A percentile compares a stretch with the other conserved stretches of the same genome.
Evolutionary conservation across 2,113 vertebrate genomes (phyloP).

Genomic region (Seriola rivoliana): DNA sequence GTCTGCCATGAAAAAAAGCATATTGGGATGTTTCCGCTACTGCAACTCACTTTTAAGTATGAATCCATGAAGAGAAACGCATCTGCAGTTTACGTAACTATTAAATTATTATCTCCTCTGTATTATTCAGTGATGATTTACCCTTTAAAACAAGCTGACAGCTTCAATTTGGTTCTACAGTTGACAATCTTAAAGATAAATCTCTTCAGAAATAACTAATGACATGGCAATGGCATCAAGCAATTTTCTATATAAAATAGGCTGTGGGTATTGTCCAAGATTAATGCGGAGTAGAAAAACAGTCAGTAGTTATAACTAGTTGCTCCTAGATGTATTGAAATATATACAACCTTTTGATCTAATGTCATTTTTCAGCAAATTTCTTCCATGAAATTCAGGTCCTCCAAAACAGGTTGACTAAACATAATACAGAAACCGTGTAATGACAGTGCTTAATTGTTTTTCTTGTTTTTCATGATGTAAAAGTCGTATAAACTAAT

Average conservation of each 20-base stretch:
- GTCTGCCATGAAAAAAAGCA: neutral
- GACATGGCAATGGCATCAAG: constrained; percentile 9
- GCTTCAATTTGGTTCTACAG: constrained; percentile 5
- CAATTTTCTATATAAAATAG: neutral
- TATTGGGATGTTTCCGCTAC: neutral
- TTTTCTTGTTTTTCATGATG: neutral
- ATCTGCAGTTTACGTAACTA: constrained; percentile 9
- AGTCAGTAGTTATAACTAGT: neutral
- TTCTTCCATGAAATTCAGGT: neutral
- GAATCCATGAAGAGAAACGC: neutral
- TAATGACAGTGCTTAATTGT: neutral
- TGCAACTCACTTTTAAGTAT: neutral
- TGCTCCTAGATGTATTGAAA: neutral
- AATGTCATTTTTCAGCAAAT: neutral
- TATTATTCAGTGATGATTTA: constrained; percentile 4
- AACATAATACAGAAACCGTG: neutral
- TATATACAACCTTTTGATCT: neutral
- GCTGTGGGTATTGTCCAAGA: neutral
- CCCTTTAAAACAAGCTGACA: constrained; percentile 1
- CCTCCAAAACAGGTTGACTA: neutral
- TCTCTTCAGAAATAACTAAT: constrained; percentile 10
- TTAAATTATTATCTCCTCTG: neutral
- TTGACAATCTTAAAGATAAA: constrained; percentile 1
- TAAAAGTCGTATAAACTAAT: constrained; percentile 5
- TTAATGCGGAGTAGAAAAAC: neutral